Evolutionary conservation across 1,140 invertebrate genomes (phyloP), one percentile per base, ranked within the genome.

Genomic region (Drosophila sp.): DNA sequence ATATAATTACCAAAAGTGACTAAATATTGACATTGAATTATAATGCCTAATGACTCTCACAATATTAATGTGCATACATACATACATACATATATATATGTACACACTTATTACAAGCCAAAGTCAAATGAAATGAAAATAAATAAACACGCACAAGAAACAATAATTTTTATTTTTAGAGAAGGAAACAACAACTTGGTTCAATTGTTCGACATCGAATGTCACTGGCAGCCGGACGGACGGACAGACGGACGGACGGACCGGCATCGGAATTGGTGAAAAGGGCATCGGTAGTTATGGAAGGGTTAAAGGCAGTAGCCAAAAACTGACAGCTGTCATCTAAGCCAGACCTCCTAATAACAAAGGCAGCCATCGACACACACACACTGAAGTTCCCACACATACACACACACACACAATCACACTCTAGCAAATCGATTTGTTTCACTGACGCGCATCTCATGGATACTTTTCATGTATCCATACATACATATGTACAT

Each of bases 21-120:
- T 62, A 81, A 80, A 79, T 82, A 79, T 87, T 89, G 83, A 89
- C 83, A 87, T 87, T 87, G 83, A 87, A 87, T 77, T 83, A 87
- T 71, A 76, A 76, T 76, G 72, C 68, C 75, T 63, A 79, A 82
- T 83, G 67, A 66, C 62, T 64, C 60, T 64, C 62, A 40, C 33
- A 58, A 61, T 67, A 77, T 79, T 70, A 68, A 80, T 69, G 63
- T 69, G 73, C 72, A 66, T 76, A 63, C 58, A 76, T 63, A 76
- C 7, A 23, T 23, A 7, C 27, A 50, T 50, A 25, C 40, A 41
- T 41, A 41, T 41, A 4, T 3, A 8, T 10, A 10, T 8, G 8
- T n/a, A 50, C 44, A 50, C 44, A 27, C 44, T 38, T 61, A 61
- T 44, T 40, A 61, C 10, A 27, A 61, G 60, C 38, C 38, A 61